Evolutionary conservation across 2,797 vertebrate genomes (phyloP), one percentile per base, ranked within the genome.

Genomic region (Coregonus suidteri): DNA sequence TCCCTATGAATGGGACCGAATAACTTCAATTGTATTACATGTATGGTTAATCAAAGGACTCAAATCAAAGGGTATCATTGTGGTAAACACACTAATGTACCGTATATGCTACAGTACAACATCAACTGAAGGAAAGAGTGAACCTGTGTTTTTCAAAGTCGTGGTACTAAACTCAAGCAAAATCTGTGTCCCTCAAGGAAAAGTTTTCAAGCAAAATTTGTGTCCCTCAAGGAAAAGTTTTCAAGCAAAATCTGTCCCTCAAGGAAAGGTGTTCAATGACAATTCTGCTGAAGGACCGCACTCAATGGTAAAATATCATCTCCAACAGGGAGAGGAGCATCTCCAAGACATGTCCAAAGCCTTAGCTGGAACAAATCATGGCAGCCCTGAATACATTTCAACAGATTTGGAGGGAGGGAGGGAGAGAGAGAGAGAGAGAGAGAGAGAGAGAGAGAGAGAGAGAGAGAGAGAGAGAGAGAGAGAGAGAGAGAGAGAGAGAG

Each of bases 271-370:
- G 6, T 25, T n/a, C 15, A 30, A 13, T 20, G 88, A 88, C 87
- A 87, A 76, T 75, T 84, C 83, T 83, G 85, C 88, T 84, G 86
- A 89, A 86, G 87, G 89, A 90, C 89, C 77, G 82, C 87, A 89
- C 88, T 90, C 90, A 88, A 91, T 88, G 89, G 88, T 90, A 89
- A 91, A 93, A 86, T 83, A 90, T 91, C 89, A 90, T 93, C 88
- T 90, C 85, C 84, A 88, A 83, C 81, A 82, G 82, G 83, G 83
- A 84, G 5, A 67, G 80, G 4, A 71, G 80, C 81, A 52, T 88
- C 86, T 83, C 75, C 75, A 83, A 82, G 88, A 84, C 87, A 69
- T 78, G 87, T 85, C 84, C 86, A 83, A 87, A 88, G 81, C 82
- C 81, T 83, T 79, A 76, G 83, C 81, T 87, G 78, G 75, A 71